Conservation (phyloP, 2,888 invertebrate genomes). For the Pyrrhosoma nymphula region DNA sequence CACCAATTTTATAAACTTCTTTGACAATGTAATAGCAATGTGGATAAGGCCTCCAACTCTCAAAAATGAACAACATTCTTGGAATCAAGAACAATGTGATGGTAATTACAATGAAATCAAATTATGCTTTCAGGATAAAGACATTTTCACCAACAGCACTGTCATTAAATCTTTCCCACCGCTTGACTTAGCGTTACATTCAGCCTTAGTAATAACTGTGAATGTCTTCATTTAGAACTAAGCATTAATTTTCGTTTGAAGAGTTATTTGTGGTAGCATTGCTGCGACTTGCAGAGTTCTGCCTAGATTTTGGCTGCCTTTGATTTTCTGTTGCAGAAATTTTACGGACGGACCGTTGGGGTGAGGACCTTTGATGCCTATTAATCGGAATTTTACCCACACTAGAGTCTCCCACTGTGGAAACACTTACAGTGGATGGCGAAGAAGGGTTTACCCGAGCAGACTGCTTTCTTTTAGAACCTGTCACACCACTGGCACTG, state of each 20-base stretch:
- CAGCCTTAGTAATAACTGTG: not conserved
- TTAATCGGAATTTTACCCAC: constrained; percentile 28
- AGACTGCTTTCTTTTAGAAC: constrained; percentile 57
- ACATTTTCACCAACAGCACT: not conserved
- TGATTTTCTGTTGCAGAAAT: constrained; percentile 50
- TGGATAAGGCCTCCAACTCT: constrained; percentile 22
- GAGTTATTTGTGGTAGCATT: not conserved
- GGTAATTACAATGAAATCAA: constrained; percentile 37
- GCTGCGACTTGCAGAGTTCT: constrained; percentile 18
- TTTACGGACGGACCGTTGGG: constrained; percentile 57
- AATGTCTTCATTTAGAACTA: not conserved
- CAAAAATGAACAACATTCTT: constrained; percentile 47
- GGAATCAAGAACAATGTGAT: constrained; percentile 22
- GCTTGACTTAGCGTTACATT: not conserved
- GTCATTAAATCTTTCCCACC: not conserved
- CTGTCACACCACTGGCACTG: constrained; percentile 38
- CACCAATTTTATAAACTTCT: not conserved
- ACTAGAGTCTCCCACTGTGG: not conserved
- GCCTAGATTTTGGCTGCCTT: constrained; percentile 38
- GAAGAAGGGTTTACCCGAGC: not conserved
- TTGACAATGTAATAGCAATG: constrained; percentile 34
- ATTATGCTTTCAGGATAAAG: not conserved
- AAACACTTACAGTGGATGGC: not conserved
- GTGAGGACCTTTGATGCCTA: constrained; percentile 45
- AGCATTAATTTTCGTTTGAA: constrained; percentile 42